Evolutionary conservation across 2,888 invertebrate genomes (phyloP), one percentile per base, ranked within the genome.

Genomic region (Caenorhabditis sp.): DNA sequence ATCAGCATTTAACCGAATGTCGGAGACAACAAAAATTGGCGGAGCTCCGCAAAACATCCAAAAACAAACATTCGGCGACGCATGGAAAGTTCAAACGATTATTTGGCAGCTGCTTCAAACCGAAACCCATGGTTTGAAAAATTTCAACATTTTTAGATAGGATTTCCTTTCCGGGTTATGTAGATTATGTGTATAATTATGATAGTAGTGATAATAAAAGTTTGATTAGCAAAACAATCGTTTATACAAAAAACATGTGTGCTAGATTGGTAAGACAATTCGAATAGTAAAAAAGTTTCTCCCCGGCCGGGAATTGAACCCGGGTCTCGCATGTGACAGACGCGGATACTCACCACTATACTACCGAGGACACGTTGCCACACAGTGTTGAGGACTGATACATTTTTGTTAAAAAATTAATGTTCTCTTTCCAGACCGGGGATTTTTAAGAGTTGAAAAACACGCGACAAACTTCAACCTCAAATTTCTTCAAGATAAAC

Each of bases 1-100:
- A 85, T 59, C 83, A 85, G 57, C 81, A 84, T 62, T 69, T 85
- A 17, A 36, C 77, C 1, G 85, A 85, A 58, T 81, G 84, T 54
- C 77, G 83, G 27, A 67, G 83, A 19, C 75, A 76, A 19, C 83
- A 84, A 69, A 83, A 84, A 62, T 70, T 85, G 62, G 61, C 70
- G 37, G 79, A 83, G 49, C 67, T 84, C 24, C 62, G 83, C 8
- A 69, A 69, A 3, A 81, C 62, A 1, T 77, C 78, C 17, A 76
- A 77, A 51, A 74, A 60, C 0, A 71, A 72, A 36, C 49, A 66
- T 31, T 17, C 43, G 3, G 2, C 12, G 14, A 43, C 43, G 8
- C 43, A 63, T 19, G 71, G 71, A 24, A 53, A 53, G n/a, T 51
- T 70, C 57, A 72, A 72, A 58, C 8, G 62, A 21, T 57, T 70